Base-by-base conservation (phyloP, 2,888 invertebrate genomes). In the Allacma fusca region DNA sequence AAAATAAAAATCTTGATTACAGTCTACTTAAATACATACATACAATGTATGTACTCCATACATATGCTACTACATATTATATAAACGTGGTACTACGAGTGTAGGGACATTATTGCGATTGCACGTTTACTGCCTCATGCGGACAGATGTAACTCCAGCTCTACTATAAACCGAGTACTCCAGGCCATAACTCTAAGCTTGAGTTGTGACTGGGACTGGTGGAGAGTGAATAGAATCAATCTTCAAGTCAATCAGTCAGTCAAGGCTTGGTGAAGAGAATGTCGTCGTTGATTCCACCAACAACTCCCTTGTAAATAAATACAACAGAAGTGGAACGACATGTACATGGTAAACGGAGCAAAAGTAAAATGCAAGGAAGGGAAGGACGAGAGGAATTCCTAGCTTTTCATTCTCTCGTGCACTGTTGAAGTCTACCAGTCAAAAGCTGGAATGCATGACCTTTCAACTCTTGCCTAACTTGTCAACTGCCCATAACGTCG, bases 381-480 rank as follows among this genome's bases (percentile, higher is more conserved):
- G 23, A 2, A 64, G 65, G 1, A n/a, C 5, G 23, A 9, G 9
- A 2, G 64, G 74, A 74, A 65, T 67, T 75, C 75, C 73, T 62
- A 64, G 64, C 73, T 29, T 73, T 62, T 64, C 73, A 43, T 34
- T 57, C 40, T 62, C 23, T 23, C 50, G 7, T 23, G 13, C 50
- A 23, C 70, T 62, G 26, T 62, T 62, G 23, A 50, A 50, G 50
- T 24, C 24, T 62, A 34, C 64, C 40, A 62, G 64, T 71, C 59
- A 71, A 50, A 44, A 57, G 71, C 50, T 71, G 73, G 73, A 73
- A 73, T 73, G 73, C 76, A 79, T 79, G 79, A 77, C 79, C 79
- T 79, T 77, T 79, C 79, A 79, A 79, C 79, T 76, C 79, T 79
- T 79, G 71, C 77, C 79, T 75, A 79, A 79, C 79, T 79, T 79